These are phyloP conservation scores for Thymelicus acteon DNA, from an alignment of 2,888 invertebrate species.

Conservation along the genomic window DNA sequence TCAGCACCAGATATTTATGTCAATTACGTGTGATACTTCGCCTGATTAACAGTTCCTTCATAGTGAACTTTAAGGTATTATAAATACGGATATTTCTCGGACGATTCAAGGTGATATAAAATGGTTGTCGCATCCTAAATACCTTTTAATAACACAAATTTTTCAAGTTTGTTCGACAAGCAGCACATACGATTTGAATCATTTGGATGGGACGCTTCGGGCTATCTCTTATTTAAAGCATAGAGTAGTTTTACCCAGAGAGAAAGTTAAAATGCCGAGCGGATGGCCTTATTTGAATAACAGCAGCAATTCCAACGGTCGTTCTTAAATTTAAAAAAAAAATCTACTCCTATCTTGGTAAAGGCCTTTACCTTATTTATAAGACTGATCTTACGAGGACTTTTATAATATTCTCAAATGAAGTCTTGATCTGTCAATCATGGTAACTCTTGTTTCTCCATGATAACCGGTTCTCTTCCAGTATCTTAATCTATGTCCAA, in stretches of 20 bases:
- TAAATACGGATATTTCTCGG: constrained; percentile 13
- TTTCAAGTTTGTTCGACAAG: constrained; percentile 57
- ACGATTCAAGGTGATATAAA: neutral
- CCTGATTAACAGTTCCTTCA: constrained; percentile 25
- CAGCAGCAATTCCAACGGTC: neutral
- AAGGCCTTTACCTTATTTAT: neutral
- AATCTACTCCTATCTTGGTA: constrained; percentile 20
- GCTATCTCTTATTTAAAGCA: constrained; percentile 66
- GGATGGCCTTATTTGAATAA: constrained; percentile 3
- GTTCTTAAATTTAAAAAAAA: neutral
- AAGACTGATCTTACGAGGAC: neutral
- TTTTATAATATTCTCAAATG: neutral
- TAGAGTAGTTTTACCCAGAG: constrained; percentile 47
- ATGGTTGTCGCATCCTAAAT: constrained; percentile 68
- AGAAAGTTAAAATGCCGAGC: constrained; percentile 1
- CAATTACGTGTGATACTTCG: constrained; percentile 35
- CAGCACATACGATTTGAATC: constrained; percentile 53
- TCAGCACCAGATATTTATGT: constrained; percentile 11
- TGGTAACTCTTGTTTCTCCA: too few species aligned
- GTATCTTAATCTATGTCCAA: too few species aligned
- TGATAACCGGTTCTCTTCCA: too few species aligned
- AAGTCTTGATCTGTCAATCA: too few species aligned
- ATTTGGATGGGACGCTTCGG: constrained; percentile 64
- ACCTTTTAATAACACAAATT: constrained; percentile 75
- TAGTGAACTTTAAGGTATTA: neutral